Evolutionary conservation across 2,797 vertebrate species (phyloP).

Genomic region (Anas georgica): DNA sequence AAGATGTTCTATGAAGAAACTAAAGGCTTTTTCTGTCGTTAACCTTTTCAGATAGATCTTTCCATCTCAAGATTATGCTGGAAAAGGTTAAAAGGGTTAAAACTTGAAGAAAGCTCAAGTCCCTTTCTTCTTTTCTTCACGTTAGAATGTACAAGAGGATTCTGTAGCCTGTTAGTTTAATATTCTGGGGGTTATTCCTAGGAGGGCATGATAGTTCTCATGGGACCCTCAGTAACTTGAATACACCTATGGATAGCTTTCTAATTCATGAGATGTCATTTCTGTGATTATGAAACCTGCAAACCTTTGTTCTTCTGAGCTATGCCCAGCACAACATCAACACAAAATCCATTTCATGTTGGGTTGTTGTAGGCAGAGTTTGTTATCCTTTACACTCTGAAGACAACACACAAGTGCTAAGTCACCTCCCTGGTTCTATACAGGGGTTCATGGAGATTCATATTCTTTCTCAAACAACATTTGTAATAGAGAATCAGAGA

Average conservation of each 20-base stretch:
- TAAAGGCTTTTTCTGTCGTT: not conserved
- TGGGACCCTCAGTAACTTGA: not conserved
- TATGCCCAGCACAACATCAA: accelerated
- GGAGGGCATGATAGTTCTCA: not conserved
- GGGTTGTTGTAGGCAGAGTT: not conserved
- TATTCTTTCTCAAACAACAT: not conserved
- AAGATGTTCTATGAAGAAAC: not conserved
- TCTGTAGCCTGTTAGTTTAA: not conserved
- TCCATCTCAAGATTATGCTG: not conserved
- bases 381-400: not conserved
- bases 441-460: not conserved
- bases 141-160: not conserved
- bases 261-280: not conserved
- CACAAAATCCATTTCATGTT: not conserved
- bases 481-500: not conserved
- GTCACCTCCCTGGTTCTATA: not conserved
- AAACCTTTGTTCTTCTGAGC: not conserved
- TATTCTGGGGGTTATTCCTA: not conserved
- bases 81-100: not conserved
- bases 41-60: not conserved
- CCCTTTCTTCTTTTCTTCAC: not conserved
- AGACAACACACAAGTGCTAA: not conserved
- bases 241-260: not conserved
- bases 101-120: not conserved
- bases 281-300: not conserved